A percentile compares a stretch with the other conserved stretches of the same genome.
phyloP scores from a whole-genome alignment of 2,888 invertebrate species.

The Drosophila aldrichi region DNA sequence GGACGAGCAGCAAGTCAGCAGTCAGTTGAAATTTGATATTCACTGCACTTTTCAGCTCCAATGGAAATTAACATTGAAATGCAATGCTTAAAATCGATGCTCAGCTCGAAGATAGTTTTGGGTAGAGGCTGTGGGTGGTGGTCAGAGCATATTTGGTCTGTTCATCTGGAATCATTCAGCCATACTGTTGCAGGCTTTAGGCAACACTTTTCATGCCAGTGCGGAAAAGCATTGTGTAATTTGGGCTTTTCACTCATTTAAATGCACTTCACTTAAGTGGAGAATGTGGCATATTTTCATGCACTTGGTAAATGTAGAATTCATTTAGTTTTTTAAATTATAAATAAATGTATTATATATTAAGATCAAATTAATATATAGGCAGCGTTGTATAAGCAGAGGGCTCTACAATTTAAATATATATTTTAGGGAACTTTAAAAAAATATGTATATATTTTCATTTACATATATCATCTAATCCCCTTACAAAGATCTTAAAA shows the following conservation, averaged over 20 bases:
- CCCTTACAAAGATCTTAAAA: too few species aligned
- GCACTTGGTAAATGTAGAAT: neutral
- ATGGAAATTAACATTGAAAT: slow-evolving; percentile 26
- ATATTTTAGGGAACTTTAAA: too few species aligned
- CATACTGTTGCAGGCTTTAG: slow-evolving; percentile 22
- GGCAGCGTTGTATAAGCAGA: too few species aligned
- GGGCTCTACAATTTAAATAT: too few species aligned
- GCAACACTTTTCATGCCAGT: slow-evolving; percentile 16
- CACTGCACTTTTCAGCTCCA: slow-evolving; percentile 27
- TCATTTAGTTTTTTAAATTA: neutral
- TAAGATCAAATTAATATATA: too few species aligned
- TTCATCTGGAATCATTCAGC: neutral
- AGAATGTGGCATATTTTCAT: neutral
- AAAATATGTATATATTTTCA: too few species aligned
- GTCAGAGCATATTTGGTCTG: neutral
- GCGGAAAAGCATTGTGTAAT: slow-evolving; percentile 29
- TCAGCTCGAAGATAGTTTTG: neutral
- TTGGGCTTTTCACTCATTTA: slow-evolving; percentile 19
- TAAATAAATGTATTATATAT: neutral
- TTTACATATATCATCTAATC: too few species aligned
- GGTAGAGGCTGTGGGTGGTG: neutral
- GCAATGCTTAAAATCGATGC: slow-evolving; percentile 24
- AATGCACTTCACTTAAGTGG: slow-evolving; percentile 20
- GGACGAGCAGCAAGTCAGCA: slow-evolving; percentile 5
- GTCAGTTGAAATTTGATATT: slow-evolving; percentile 43